Evolutionary conservation across 2,797 vertebrate species (phyloP), one percentile per base, ranked within the genome.

Genomic region (Poliocrania exsul): DNA sequence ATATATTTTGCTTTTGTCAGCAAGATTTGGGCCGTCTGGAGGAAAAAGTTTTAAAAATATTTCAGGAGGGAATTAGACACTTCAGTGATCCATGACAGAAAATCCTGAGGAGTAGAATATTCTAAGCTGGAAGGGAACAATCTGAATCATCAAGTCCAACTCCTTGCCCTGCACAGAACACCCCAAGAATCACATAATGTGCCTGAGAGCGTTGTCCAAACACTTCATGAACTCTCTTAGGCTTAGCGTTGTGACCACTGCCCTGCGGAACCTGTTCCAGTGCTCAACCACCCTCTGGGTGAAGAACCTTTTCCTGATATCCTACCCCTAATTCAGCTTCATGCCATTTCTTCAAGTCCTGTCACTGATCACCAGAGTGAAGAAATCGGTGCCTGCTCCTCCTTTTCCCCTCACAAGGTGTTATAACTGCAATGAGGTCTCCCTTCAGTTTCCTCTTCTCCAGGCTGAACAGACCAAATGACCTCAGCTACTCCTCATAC

Each of bases 401-500:
- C 14, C 47, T 35, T 16, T 29, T 11, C 15, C 25, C 29, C 21
- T 31, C 40, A 3, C 0, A 1, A n/a, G 31, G 49, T 61, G 9
- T 2, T 69, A 35, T 37, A 49, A 3, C 35, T 50, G 26, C 42
- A 49, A 2, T 25, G 49, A 42, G 18, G 4, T 62, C 26, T 81
- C 19, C 13, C 19, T 23, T 81, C 54, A n/a, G 23, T 0, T 23
- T 61, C 23, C 13, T 0, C 13, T 54, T n/a, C 23, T 74, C 35
- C 49, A 75, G 26, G 9, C 9, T 42, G 35, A n/a, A 37, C 33
- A 61, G 31, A 47, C 2, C 61, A 23, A 88, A 7, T 16, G 31
- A 1, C 16, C 19, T 24, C 62, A 69, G 35, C 0, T 6, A 0
- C 18, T 74, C 35, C 49, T 37, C 49, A 42, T 1, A 24, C 0